Base-by-base conservation (phyloP, 2,113 vertebrate species). In the Oncorhynchus clarkii region DNA sequence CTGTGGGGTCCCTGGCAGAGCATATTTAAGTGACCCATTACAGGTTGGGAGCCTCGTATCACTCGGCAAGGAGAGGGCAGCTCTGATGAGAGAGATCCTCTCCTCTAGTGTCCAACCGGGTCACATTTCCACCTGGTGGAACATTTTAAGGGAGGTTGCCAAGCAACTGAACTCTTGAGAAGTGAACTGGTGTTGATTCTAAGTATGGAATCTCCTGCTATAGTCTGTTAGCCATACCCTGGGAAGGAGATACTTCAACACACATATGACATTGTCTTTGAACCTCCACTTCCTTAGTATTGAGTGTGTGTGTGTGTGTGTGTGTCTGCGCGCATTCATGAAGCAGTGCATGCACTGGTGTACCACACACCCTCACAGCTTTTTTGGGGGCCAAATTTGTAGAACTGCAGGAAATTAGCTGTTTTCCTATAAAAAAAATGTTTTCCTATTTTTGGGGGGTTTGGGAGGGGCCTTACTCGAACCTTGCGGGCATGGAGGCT, bases 161-260 rank as follows among this genome's bases (percentile, higher is more conserved):
- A 88, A 82, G 89, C 88, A 92, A 88, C 87, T 68, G 73, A 86
- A 81, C 83, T 80, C 64, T 77, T 73, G 70, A 82, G 65, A 83
- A 84, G 87, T 80, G 72, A 78, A 70, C 77, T 73, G 67, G 77
- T 78, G 76, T 75, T 48, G 65, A 86, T 79, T 49, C 27, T 48
- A 51, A 75, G 65, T 79, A 54, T 54, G 22, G 69, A 73, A 70
- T 82, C 66, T 66, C 24, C 26, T 64, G 54, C 54, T 73, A 24
- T 75, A 54, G 45, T 45, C n/a, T 65, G 60, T 2, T 20, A 22
- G 22, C 8, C 59, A 48, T 12, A 65, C n/a, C 59, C 64, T 5
- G 39, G 27, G 31, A 66, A 9, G 29, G 71, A 72, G 26, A 34
- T 13, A 26, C 5, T 9, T 68, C 29, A 34, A 68, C 67, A 51